These are phyloP conservation scores for Taenioides sp. DNA, from an alignment of 2,797 vertebrate genomes.

Conservation along the genomic window DNA sequence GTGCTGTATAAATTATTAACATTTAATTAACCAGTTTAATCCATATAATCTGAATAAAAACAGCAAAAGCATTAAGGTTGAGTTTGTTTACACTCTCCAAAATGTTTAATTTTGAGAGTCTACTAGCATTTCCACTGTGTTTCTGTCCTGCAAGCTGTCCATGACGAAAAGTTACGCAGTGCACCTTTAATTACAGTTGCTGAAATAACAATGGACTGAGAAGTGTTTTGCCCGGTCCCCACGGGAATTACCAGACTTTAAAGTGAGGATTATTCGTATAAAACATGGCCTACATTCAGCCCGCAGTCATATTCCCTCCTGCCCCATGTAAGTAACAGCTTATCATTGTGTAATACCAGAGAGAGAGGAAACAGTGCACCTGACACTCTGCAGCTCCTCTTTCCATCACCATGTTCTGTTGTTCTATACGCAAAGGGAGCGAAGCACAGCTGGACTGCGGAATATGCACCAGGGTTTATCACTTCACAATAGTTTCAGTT, in stretches of 20 bases:
- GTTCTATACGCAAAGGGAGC: too few relatives aligned
- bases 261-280: slow-evolving; percentile 65
- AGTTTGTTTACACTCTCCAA: background rate
- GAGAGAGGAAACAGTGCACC: slow-evolving; percentile 58
- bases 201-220: slow-evolving; percentile 39
- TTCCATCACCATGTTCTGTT: too few relatives aligned
- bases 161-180: background rate
- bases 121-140: background rate
- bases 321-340: slow-evolving; percentile 56
- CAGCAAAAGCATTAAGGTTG: background rate
- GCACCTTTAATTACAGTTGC: slow-evolving; percentile 64
- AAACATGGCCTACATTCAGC: slow-evolving; percentile 58
- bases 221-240: slow-evolving; percentile 46
- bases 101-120: background rate
- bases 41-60: too few relatives aligned
- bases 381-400: slow-evolving; percentile 23
- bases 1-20: too few relatives aligned
- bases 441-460: too few relatives aligned
- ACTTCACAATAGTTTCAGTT: too few relatives aligned
- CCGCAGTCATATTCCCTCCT: slow-evolving; percentile 57
- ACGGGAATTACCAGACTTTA: slow-evolving; percentile 49
- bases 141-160: background rate
- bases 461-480: too few relatives aligned
- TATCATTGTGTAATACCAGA: slow-evolving; percentile 68
- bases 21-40: too few relatives aligned